Conservation (phyloP, 2,888 invertebrate species). For the Melipona bicolor region DNA sequence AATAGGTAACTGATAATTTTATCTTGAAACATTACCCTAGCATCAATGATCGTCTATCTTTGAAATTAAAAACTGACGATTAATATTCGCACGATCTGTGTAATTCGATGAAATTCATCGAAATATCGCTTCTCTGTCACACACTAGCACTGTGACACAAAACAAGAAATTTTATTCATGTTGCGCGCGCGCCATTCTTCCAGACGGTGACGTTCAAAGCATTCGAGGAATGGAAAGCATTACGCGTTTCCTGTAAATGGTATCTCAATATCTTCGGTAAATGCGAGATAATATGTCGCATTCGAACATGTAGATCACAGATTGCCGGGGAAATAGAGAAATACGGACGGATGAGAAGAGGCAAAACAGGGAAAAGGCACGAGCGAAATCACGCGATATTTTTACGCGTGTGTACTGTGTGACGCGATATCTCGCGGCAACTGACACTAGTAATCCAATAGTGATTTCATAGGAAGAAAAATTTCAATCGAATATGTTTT, state of each 20-base stretch:
- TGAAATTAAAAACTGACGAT: too few relatives aligned
- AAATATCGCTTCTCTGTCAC: neutral
- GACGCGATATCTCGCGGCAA: too few relatives aligned
- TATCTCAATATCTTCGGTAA: neutral
- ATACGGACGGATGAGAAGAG: neutral
- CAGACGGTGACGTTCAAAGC: too few relatives aligned
- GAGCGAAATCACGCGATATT: neutral
- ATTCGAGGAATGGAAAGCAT: neutral
- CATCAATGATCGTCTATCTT: too few relatives aligned
- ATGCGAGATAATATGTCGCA: constrained; percentile 7
- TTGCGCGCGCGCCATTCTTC: neutral
- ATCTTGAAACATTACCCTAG: too few relatives aligned
- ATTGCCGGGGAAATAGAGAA: neutral
- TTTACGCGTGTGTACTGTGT: neutral
- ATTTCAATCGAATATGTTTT: neutral
- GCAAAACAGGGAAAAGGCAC: neutral
- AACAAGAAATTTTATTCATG: neutral
- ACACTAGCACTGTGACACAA: neutral
- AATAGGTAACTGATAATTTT: too few relatives aligned
- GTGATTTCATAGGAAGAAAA: constrained; percentile 1
- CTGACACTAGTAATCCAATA: neutral
- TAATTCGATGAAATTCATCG: neutral
- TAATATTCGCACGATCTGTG: too few relatives aligned
- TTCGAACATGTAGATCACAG: neutral
- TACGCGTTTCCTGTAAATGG: neutral